phyloP scores from a whole-genome alignment of 2,113 vertebrate genomes.

The Ramphastos sulfuratus region DNA sequence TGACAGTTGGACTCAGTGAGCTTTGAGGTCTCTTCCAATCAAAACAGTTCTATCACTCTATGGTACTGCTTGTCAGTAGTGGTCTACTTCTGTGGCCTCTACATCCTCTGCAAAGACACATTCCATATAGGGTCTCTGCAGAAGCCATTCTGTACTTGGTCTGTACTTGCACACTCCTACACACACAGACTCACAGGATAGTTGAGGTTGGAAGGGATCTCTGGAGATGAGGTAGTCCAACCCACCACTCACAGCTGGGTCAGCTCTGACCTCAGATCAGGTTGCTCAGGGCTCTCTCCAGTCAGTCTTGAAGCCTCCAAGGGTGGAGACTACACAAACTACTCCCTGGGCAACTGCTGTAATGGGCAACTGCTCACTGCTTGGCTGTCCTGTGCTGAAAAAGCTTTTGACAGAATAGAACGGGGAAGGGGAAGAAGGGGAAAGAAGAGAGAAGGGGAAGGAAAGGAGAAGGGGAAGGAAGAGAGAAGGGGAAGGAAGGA shows the following conservation, averaged over 20 bases:
- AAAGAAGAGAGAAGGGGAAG: no score
- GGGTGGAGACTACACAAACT: background rate
- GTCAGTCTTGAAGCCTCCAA: background rate
- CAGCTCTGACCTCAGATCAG: background rate
- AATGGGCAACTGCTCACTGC: background rate
- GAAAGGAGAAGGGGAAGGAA: no score
- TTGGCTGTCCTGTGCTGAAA: background rate
- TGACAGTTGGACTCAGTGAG: no score
- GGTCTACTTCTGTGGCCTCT: background rate
- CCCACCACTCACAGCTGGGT: background rate
- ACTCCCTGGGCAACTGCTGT: background rate
- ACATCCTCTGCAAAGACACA: background rate
- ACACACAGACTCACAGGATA: background rate
- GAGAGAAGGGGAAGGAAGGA: no score
- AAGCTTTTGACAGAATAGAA: background rate
- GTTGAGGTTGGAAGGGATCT: background rate
- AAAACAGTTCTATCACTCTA: no score
- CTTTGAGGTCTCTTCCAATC: no score
- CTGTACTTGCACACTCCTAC: background rate
- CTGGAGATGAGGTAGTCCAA: background rate
- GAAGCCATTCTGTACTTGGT: background rate
- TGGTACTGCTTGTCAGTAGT: background rate
- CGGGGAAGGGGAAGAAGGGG: no score
- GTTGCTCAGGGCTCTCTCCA: background rate
- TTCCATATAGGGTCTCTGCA: background rate